phyloP scores from a whole-genome alignment of 1,140 invertebrate species.

The Drosophila athabasca region DNA sequence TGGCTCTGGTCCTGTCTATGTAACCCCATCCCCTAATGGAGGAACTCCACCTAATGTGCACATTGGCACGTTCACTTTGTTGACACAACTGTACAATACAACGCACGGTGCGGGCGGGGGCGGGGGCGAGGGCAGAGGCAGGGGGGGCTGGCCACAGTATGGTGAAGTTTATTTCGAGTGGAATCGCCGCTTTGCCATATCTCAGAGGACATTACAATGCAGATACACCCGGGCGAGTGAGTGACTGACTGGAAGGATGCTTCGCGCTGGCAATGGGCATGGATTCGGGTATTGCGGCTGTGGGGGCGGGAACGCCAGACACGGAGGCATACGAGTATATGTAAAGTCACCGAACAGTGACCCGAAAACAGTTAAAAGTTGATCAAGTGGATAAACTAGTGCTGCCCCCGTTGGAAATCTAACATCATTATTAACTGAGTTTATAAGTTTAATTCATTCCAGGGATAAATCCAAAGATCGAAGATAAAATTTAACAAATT shows the following conservation, averaged over 20 bases:
- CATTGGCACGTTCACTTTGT: slow-evolving; percentile 79
- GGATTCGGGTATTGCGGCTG: too few species aligned
- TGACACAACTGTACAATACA: slow-evolving; percentile 79
- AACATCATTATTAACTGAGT: too few species aligned
- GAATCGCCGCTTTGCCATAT: slow-evolving; percentile 78
- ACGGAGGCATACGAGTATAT: slow-evolving; percentile 1
- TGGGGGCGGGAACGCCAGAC: neutral
- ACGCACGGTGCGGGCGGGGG: neutral
- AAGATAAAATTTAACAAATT: too few species aligned
- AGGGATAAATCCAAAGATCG: too few species aligned
- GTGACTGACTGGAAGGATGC: slow-evolving; percentile 54
- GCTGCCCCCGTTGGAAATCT: too few species aligned
- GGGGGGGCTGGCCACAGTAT: slow-evolving; percentile 19
- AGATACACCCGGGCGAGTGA: slow-evolving; percentile 67
- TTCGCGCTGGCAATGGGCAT: neutral
- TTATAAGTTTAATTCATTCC: too few species aligned
- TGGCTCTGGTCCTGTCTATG: neutral
- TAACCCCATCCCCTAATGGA: neutral
- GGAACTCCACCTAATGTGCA: slow-evolving; percentile 68
- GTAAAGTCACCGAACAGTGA: slow-evolving; percentile 16
- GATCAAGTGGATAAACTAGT: neutral
- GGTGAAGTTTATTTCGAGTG: slow-evolving; percentile 75
- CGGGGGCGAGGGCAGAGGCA: neutral
- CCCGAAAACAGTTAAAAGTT: neutral
- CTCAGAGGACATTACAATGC: slow-evolving; percentile 80